Base-by-base conservation (phyloP, 1,140 invertebrate genomes). In the Pogonomyrmex californicus region DNA sequence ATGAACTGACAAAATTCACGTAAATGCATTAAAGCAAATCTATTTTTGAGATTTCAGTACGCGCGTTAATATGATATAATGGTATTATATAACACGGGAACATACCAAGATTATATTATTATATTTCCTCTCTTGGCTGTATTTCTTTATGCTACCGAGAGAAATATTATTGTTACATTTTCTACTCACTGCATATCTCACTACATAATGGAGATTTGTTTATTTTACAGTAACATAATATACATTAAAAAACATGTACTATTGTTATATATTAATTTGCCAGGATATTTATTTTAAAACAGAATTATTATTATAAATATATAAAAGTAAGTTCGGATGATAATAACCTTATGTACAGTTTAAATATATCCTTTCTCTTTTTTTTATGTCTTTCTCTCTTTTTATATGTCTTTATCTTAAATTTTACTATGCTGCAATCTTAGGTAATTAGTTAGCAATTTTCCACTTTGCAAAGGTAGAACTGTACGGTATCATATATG, bases 381-480 rank as follows among this genome's bases (percentile, higher is more conserved):
- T 68, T 44, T 68, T 23, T 30, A 47, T 9, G 12, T 36, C 1
- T 78, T 36, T 17, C 12, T 51, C 7, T 41, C 14, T 10, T 76
- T 78, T 36, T 51, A n/a, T 62, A 33, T 36, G 17, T 44, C 1
- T 65, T 33, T 51, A 30, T 65, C 36, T 68, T 41, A 12, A 38
- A 47, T 56, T 58, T 33, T 30, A 62, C 54, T 66, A 51, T 51
- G 36, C 5, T 38, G 44, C n/a, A 38, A 33, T 60, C 70, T 88
- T 89, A 58, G 41, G 60, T 44, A 88, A 88, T 68, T 56, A 30
- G 47, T 44, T 47, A 56, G 56, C 76, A 88, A 86, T 89, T 79
- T 81, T 88, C 73, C 47, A 33, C 65, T 33, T 44, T 68, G 49
- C 33, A 47, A 66, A 71, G 7, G 63, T 30, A 88, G 38, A 88